phyloP scores from a whole-genome alignment of 2,888 invertebrate genomes.

The Melipona beecheii region DNA sequence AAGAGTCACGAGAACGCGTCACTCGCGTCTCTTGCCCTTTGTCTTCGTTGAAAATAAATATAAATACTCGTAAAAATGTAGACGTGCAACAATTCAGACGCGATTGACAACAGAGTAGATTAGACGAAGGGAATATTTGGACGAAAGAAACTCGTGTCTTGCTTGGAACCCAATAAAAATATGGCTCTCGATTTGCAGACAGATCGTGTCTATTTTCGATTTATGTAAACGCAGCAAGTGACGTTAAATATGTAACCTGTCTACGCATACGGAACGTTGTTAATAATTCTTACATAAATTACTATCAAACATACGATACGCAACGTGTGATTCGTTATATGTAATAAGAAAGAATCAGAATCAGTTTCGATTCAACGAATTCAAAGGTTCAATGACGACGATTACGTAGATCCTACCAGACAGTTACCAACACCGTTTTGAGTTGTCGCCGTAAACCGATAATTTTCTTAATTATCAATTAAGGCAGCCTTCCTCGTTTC shows the following conservation, averaged over 20 bases:
- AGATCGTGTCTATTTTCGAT: slow-evolving; percentile 1
- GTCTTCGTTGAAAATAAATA: no score
- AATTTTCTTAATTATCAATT: slow-evolving; percentile 48
- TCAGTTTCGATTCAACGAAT: neutral
- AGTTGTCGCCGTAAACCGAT: slow-evolving; percentile 1
- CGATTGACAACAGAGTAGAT: no score
- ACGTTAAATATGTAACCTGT: slow-evolving; percentile 59
- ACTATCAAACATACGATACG: neutral
- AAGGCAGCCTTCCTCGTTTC: slow-evolving; percentile 18
- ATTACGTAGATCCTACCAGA: slow-evolving; percentile 37
- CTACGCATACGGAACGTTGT: slow-evolving; percentile 64
- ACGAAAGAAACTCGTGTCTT: no score
- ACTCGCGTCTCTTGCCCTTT: no score
- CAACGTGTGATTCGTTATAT: neutral
- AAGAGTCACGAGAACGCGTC: no score
- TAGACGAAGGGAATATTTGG: no score
- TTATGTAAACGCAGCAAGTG: slow-evolving; percentile 58
- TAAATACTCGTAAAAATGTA: no score
- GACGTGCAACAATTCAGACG: no score
- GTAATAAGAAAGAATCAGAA: slow-evolving; percentile 17
- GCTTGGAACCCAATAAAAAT: no score
- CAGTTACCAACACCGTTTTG: slow-evolving; percentile 33
- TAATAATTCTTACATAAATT: slow-evolving; percentile 24
- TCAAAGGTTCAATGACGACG: slow-evolving; percentile 60
- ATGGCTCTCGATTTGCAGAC: neutral